Conservation (phyloP, 2,888 invertebrate species). For the Torymus auratus region DNA sequence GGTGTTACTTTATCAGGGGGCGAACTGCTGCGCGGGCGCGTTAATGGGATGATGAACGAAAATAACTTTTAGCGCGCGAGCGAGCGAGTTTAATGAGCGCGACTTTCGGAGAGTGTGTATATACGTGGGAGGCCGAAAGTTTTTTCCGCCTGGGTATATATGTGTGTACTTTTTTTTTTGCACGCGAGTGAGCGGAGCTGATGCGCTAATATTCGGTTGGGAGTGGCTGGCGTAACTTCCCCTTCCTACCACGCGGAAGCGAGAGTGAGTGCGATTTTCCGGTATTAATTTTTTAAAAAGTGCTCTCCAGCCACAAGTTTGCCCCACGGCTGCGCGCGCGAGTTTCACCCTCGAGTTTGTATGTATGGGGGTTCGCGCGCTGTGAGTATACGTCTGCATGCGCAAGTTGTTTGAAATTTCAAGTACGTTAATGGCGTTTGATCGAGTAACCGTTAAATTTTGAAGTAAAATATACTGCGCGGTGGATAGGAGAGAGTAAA, state of each 20-base stretch:
- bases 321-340: neutral
- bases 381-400: too few species aligned
- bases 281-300: constrained; percentile 33
- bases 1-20: constrained; percentile 45
- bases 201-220: too few species aligned
- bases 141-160: neutral
- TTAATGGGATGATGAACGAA: constrained; percentile 54
- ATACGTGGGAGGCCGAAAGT: constrained; percentile 13
- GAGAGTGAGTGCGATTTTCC: neutral
- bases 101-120: constrained; percentile 6
- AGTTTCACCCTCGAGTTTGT: neutral
- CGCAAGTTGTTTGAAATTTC: too few species aligned
- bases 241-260: too few species aligned
- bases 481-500: too few species aligned
- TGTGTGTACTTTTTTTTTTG: neutral
- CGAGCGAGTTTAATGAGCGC: constrained; percentile 44
- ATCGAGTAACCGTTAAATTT: too few species aligned
- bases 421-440: too few species aligned
- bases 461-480: too few species aligned
- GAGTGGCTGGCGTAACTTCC: too few species aligned
- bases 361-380: neutral
- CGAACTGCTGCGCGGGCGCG: constrained; percentile 12
- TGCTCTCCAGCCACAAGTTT: neutral
- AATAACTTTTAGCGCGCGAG: constrained; percentile 50
- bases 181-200: neutral